Conservation (phyloP, 2,797 vertebrate genomes). For the Girardinus metallicus region DNA sequence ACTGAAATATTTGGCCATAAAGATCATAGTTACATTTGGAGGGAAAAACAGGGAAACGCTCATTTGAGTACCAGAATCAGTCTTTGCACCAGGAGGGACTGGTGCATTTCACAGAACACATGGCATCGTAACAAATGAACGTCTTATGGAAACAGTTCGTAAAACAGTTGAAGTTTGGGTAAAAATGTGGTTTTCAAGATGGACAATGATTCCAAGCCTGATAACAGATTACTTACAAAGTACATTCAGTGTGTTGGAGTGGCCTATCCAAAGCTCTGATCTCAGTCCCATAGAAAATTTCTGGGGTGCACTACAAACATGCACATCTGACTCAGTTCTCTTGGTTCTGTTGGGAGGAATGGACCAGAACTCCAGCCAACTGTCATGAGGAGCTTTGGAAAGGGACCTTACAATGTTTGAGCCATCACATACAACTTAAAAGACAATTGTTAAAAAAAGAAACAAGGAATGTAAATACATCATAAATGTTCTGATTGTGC, state of each 20-base stretch:
- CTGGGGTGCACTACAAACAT: background rate
- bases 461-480: background rate
- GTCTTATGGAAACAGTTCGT: too few species aligned
- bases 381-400: background rate
- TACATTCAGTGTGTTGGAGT: background rate
- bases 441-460: background rate
- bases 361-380: background rate
- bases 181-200: background rate
- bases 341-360: background rate
- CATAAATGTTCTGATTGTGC: background rate
- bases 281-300: background rate
- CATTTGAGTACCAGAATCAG: too few species aligned
- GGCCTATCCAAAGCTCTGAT: background rate
- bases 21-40: too few species aligned
- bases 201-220: background rate
- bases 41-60: too few species aligned
- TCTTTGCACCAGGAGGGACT: too few species aligned
- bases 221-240: background rate
- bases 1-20: background rate
- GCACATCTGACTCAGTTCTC: background rate
- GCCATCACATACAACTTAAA: background rate
- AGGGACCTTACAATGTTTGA: background rate
- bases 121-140: too few species aligned
- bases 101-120: too few species aligned
- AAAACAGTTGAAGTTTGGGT: too few species aligned